Base-by-base conservation (phyloP, 2,888 invertebrate genomes). In the Agonopterix subpropinquella region DNA sequence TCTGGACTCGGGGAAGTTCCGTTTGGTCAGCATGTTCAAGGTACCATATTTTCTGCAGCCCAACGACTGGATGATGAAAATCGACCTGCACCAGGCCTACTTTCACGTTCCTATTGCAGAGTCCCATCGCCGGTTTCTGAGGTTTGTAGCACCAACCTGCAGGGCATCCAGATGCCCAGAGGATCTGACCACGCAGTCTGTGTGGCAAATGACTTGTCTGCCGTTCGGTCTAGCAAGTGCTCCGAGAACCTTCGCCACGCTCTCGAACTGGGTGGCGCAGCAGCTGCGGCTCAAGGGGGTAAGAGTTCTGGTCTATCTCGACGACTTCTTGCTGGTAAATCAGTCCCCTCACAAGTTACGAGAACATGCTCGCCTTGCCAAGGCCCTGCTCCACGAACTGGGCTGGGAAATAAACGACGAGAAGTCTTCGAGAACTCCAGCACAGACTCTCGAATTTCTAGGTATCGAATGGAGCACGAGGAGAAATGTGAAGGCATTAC, bases 391-490 rank as follows among this genome's bases (percentile, higher is more conserved):
- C 8, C 15, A 15, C 8, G 18, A 43, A n/a, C 41, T 50, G 13
- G 47, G 50, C 1, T 50, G 47, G 50, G 10, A 10, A 2, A 43
- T 50, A 10, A 50, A 50, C 18, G n/a, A 37, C 8, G 18, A 47
- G 15, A 50, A 50, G 15, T 50, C 47, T 2, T 11, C 43, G 10
- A 7, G 44, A 36, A 44, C 13, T 7, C 42, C 50, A 8, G 44
- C 47, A 7, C 18, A 37, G 18, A 9, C 47, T 11, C 48, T 58
- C 44, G 52, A 57, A 15, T 62, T 56, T 44, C 37, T 61, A 11
- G 60, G 59, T 2, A 47, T 62, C 0, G 11, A 45, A 1, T 62
- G 61, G 61, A 43, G 61, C 28, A 58, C 56, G 11, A 11, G 5
- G 8, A 7, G 1, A 8, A 43, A 43, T n/a, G 5, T 8, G 18